Evolutionary conservation across 2,888 invertebrate genomes (phyloP), one percentile per base, ranked within the genome.

Genomic region (Lasioglossum lativentre): DNA sequence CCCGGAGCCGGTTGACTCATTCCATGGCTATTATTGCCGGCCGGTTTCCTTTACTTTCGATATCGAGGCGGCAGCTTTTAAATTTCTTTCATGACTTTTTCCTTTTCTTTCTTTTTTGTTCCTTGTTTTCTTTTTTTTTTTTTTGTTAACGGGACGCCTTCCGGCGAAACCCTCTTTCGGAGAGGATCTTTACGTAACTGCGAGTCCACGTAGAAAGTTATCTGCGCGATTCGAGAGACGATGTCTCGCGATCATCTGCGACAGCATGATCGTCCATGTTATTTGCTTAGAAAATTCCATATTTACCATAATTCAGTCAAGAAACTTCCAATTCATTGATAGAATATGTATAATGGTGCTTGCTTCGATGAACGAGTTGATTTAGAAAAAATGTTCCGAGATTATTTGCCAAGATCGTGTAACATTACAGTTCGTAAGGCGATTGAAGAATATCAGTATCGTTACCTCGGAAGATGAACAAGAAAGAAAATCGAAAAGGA

Each of bases 401-500:
- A 45, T 45, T 16, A 19, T 5, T 45, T 45, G 5, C 45, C 34
- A 10, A 38, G 38, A 68, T 38, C 59, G 52, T 45, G 30, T 71
- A 42, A 72, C n/a, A 34, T 72, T 72, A 30, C 10, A 14, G 8
- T 27, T 72, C 45, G 30, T 30, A 23, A 45, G 27, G 34, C 63
- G 34, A 8, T 42, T 14, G 52, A 38, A 42, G 42, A 27, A 74
- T 74, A 38, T 47, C 72, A 34, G 16, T 45, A 5, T 42, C 71
- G 19, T 34, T 80, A 8, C 23, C 47, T 30, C 5, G n/a, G 47
- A 63, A 71, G 34, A 72, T 38, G 16, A 38, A 47, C 23, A 47
- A 71, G 78, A 77, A 89, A 80, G 78, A 75, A 45, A 85, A 86
- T 83, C 79, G 74, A 30, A 68, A 83, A 63, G 52, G 80, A 68